phyloP scores from a whole-genome alignment of 2,888 invertebrate genomes.

The Troides oblongomaculatus region DNA sequence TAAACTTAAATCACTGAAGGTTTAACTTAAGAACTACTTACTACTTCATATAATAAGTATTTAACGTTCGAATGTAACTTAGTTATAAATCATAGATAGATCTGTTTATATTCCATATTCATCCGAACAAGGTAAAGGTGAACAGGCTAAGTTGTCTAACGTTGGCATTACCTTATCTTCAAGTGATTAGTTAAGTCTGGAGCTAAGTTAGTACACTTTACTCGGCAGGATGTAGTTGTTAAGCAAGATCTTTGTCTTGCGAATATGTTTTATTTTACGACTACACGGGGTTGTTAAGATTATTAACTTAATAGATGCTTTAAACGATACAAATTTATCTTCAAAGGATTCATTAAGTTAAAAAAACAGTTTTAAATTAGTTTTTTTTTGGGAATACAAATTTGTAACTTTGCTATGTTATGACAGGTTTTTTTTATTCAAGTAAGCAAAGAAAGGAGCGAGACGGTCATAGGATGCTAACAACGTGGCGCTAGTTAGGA shows the following conservation, averaged over 20 bases:
- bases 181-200: slow-evolving; percentile 26
- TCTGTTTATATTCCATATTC: neutral
- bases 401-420: too few relatives aligned
- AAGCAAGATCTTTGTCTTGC: slow-evolving; percentile 10
- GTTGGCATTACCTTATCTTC: slow-evolving; percentile 19
- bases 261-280: neutral
- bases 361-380: too few relatives aligned
- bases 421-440: too few relatives aligned
- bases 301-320: slow-evolving; percentile 4
- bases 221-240: neutral
- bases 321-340: neutral
- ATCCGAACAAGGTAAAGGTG: slow-evolving; percentile 15
- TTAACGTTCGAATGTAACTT: too few relatives aligned
- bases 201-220: slow-evolving; percentile 16
- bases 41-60: too few relatives aligned
- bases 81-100: too few relatives aligned
- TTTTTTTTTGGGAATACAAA: too few relatives aligned
- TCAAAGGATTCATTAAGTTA: neutral
- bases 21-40: too few relatives aligned
- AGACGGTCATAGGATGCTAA: too few relatives aligned
- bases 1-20: too few relatives aligned
- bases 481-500: too few relatives aligned
- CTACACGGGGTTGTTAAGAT: slow-evolving; percentile 2
- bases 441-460: too few relatives aligned
- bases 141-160: slow-evolving; percentile 7